Evolutionary conservation across 2,797 vertebrate species (phyloP), one percentile per base, ranked within the genome.

Genomic region (Falco cherrug): DNA sequence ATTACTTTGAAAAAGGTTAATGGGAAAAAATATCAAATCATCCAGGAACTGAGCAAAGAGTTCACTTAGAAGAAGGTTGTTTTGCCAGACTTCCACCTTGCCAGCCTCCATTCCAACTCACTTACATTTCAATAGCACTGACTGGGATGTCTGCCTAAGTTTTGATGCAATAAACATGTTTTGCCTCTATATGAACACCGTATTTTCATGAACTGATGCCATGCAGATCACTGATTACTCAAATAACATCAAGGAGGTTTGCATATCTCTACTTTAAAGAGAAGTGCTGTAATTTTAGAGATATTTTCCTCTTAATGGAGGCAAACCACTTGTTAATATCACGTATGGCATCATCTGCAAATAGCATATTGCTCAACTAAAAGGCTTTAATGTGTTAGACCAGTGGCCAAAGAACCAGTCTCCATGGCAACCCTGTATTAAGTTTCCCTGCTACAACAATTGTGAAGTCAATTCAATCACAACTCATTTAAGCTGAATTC

Each of bases 361-460:
- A 94, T 93, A 97, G 92, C 96, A 96, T 92, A 94, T 54, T 97
- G 94, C 97, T 97, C 94, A 97, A 96, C 97, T 97, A 95, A 98
- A 97, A 97, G 94, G 93, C 95, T 97, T 93, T 97, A 97, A 98
- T 89, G 87, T 97, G 92, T 94, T 95, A 93, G 95, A 98, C 96
- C 97, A 97, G 90, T 97, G 97, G 97, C 97, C 97, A 98, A 97
- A 93, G 95, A 97, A 96, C 82, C 24, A 12, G 98, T 98, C 96
- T 97, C 98, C 98, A 98, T 98, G 97, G 97, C 96, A 98, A 98
- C 98, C 69, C 92, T 71, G 13, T 91, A 95, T 95, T 97, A 97
- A 95, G 95, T 97, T 98, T 97, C 95, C 71, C 78, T 80, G 71
- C 13, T 47, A 86, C 92, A 93, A 87, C 95, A 89, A 51, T 86